Base-by-base conservation (phyloP, 2,797 vertebrate species). In the Eulemur mongoz region DNA sequence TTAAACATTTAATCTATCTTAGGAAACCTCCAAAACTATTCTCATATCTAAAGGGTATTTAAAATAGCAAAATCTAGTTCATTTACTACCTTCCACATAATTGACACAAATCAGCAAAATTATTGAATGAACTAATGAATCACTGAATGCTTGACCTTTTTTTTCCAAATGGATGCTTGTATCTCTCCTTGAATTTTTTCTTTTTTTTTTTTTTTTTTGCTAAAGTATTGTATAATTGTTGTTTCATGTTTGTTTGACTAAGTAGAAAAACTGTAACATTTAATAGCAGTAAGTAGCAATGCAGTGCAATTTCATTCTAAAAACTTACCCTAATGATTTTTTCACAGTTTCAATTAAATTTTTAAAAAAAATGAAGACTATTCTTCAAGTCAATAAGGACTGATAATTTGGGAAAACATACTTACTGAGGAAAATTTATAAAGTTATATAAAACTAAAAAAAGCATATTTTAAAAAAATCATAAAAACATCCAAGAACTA, bases 201-300 rank as follows among this genome's bases (percentile, higher is more conserved):
- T 40, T 52, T 54, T 86, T 45, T 83, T 83, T 52, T 75, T n/a
- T n/a, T n/a, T n/a, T 50, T 59, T 81, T 90, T 63, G 20, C 23
- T 94, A 43, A 89, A 85, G 61, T 59, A 73, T 52, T 79, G 48
- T 79, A 86, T n/a, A 92, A 75, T 59, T 94, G 73, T 80, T 50
- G 20, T 80, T 94, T 92, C 40, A 40, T 69, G 27, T 81, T 93
- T 73, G 13, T 81, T 95, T 84, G 27, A 72, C 61, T 88, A 75
- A 67, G 52, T 81, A 72, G 82, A 87, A 93, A 94, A 85, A 69
- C 27, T 82, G 5, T 87, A 86, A 80, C n/a, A 20, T 72, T 94
- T 82, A 86, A 25, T 52, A 78, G 22, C 23, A 48, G 5, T 57
- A 63, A 59, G 4, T 67, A 93, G 25, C 35, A 57, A 6, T 76